Evolutionary conservation across 2,113 vertebrate genomes (phyloP), one percentile per base, ranked within the genome.

Genomic region (Nerophis lumbriciformis): DNA sequence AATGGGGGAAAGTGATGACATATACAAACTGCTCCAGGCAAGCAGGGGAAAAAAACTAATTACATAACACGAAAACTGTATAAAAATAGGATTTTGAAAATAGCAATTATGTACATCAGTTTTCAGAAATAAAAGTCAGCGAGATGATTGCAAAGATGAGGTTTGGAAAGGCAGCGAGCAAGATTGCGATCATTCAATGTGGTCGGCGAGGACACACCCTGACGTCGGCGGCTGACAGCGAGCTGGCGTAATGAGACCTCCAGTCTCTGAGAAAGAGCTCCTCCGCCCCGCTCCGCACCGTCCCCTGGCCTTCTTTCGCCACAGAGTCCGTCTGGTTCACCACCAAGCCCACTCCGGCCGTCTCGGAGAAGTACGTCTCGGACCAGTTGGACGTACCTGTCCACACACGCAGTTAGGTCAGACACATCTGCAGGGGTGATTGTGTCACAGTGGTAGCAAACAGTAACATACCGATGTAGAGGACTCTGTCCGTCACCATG

Each of bases 321-420:
- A 7, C 65, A 0, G 78, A 78, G 7, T 73, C 85, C 0, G 90
- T 92, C 82, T 93, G 91, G 79, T 92, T 93, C 60, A 93, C 81
- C 50, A 93, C 85, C 71, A 93, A 21, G 0, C 90, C 90, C 36
- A 90, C 88, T 2, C 92, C 93, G 0, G 93, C 87, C 0, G 91
- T 93, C 5, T 80, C 61, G 16, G 76, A 85, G 63, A 93, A 94
- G 69, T 92, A 94, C 69, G 88, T 81, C 80, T 92, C 89, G 0
- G 90, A 91, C 92, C 93, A 94, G 83, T 94, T 93, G 51, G 93
- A 94, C 0, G 92, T 94, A 35, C 92, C 92, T 94, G 66, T 6
- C 53, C 51, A 49, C 28, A 50, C 1, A 59, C 11, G 5, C 11
- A 13, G 6, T 21, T 4, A 5, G 8, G 37, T 16, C 19, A 16